phyloP scores from a whole-genome alignment of 2,888 invertebrate genomes.

The Papilio gigon region DNA sequence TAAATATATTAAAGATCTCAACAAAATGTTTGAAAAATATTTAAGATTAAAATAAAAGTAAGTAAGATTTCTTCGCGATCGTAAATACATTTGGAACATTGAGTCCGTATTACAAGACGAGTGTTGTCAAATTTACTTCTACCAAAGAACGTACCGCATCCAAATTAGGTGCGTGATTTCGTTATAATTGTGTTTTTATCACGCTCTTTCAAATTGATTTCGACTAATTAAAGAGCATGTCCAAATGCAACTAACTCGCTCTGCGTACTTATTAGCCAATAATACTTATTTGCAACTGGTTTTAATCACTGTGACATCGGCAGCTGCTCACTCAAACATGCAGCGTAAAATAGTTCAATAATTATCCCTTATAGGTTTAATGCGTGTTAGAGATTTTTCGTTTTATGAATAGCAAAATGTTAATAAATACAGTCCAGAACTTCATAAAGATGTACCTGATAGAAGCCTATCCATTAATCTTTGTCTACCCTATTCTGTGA shows the following conservation, averaged over 20 bases:
- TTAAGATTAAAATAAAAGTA: slow-evolving; percentile 18
- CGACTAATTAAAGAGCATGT: slow-evolving; percentile 42
- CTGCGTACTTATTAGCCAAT: slow-evolving; percentile 37
- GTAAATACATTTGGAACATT: slow-evolving; percentile 5
- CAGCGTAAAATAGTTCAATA: slow-evolving; percentile 23
- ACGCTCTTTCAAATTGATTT: slow-evolving; percentile 43
- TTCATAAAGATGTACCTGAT: background rate
- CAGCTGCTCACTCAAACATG: slow-evolving; percentile 16
- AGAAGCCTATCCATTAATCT: background rate
- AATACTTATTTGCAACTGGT: slow-evolving; percentile 36
- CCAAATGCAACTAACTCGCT: slow-evolving; percentile 39
- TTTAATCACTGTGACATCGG: slow-evolving; percentile 34
- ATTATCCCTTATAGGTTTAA: slow-evolving; percentile 14
- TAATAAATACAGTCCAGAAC: background rate
- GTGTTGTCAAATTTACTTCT: slow-evolving; percentile 43
- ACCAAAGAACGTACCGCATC: slow-evolving; percentile 37
- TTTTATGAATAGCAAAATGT: background rate
- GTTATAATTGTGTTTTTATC: slow-evolving; percentile 45
- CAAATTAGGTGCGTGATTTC: slow-evolving; percentile 42
- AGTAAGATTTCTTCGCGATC: slow-evolving; percentile 5
- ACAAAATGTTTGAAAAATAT: slow-evolving; percentile 6
- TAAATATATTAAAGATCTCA: background rate
- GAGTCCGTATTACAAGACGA: slow-evolving; percentile 14
- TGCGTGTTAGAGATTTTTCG: slow-evolving; percentile 5
- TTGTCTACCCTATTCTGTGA: background rate